Evolutionary conservation across 2,888 invertebrate species (phyloP).

Genomic region (Caradrina clavipalpis): DNA sequence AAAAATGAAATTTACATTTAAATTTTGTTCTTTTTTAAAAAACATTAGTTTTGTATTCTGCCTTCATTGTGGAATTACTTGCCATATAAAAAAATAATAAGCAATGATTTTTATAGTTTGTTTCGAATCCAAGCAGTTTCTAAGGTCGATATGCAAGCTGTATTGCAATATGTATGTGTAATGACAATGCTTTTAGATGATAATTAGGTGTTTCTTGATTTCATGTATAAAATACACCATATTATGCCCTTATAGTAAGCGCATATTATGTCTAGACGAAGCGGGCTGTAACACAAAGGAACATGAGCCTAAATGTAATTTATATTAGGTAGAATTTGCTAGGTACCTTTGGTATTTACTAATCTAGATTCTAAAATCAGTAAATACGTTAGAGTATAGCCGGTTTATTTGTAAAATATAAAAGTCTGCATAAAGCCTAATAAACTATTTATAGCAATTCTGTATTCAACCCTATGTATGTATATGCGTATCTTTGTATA

Average conservation of each 20-base stretch:
- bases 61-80: neutral
- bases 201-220: constrained; percentile 60
- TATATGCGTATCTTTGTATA: too few relatives aligned
- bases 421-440: too few relatives aligned
- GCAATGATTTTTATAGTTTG: neutral
- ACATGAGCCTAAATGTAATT: neutral
- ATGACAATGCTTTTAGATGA: constrained; percentile 60
- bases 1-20: too few relatives aligned
- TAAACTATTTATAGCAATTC: too few relatives aligned
- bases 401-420: too few relatives aligned
- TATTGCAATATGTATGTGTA: constrained; percentile 61
- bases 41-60: too few relatives aligned
- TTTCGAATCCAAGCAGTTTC: neutral
- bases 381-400: too few relatives aligned
- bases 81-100: neutral
- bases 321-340: too few relatives aligned
- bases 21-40: too few relatives aligned
- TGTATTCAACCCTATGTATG: too few relatives aligned
- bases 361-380: too few relatives aligned
- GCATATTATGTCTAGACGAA: constrained; percentile 20
- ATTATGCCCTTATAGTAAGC: constrained; percentile 24
- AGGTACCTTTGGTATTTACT: too few relatives aligned
- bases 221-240: constrained; percentile 59
- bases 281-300: neutral
- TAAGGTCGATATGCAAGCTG: constrained; percentile 41